Evolutionary conservation across 2,113 vertebrate genomes (phyloP).

Genomic region (Amphilophus citrinellus): DNA sequence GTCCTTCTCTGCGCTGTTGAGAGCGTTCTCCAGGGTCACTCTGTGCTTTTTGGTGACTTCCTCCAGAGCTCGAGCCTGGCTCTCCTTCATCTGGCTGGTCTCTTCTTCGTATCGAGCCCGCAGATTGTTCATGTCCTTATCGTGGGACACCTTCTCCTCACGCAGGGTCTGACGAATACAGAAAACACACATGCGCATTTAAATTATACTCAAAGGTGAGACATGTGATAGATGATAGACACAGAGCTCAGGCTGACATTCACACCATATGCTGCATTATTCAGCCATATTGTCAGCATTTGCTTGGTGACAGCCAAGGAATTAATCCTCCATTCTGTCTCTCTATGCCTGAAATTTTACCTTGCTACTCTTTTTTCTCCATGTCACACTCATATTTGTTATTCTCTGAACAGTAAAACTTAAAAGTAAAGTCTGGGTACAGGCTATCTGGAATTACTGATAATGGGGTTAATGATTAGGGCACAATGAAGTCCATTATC

Average conservation of each 20-base stretch:
- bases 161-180: constrained; percentile 84
- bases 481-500: neutral
- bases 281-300: constrained; percentile 34
- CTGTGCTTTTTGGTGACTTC: constrained; percentile 93
- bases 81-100: constrained; percentile 87
- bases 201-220: constrained; percentile 10
- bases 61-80: constrained; percentile 91
- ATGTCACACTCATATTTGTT: neutral
- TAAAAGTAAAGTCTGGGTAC: neutral
- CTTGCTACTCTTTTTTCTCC: neutral
- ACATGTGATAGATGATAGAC: neutral
- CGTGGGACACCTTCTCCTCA: constrained; percentile 91
- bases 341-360: neutral
- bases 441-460: constrained; percentile 5
- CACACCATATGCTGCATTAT: constrained; percentile 34
- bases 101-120: constrained; percentile 90
- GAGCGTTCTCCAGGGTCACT: constrained; percentile 86
- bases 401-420: neutral
- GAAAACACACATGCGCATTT: accelerated
- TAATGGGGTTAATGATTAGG: constrained; percentile 20
- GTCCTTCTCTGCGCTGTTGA: constrained; percentile 86
- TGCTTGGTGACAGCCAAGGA: constrained; percentile 10
- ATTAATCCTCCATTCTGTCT: constrained; percentile 20
- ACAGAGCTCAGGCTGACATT: constrained; percentile 6
- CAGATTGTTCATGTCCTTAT: constrained; percentile 89